phyloP scores from a whole-genome alignment of 92 coral and sea anemone species.

The Phenganax stokvisi region DNA sequence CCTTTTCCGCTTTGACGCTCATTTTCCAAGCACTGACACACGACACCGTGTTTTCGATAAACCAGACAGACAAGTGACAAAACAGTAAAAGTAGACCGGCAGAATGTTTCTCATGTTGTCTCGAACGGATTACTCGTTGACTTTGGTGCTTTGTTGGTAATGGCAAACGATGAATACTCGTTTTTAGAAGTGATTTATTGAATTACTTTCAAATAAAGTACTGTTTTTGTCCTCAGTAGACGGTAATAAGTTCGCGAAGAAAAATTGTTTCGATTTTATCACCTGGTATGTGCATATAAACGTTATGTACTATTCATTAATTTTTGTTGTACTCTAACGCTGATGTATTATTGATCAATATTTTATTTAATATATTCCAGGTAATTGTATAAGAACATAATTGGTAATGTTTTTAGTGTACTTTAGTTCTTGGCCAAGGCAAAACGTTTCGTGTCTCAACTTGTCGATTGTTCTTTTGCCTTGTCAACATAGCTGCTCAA shows the following conservation, averaged over 20 bases:
- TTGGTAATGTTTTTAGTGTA: background rate
- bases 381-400: background rate
- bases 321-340: background rate
- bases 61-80: background rate
- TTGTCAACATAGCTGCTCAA: background rate
- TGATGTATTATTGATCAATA: background rate
- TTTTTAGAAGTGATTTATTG: background rate
- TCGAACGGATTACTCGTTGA: background rate
- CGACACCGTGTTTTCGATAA: conserved; percentile 7
- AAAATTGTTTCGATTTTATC: background rate
- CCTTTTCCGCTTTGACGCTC: conserved; percentile 7
- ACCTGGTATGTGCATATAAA: conserved; percentile 11
- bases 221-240: background rate
- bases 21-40: conserved; percentile 6
- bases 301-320: background rate
- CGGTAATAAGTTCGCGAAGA: background rate
- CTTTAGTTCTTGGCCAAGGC: background rate
- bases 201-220: background rate
- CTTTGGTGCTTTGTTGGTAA: background rate
- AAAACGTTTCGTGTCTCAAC: conserved; percentile 3
- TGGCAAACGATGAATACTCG: background rate
- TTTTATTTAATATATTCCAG: background rate
- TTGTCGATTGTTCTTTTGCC: conserved; percentile 1
- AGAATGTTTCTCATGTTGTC: conserved; percentile 4
- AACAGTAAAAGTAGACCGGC: background rate